Evolutionary conservation across 2,888 invertebrate genomes (phyloP).

Genomic region (Perizoma flavofasciatum): DNA sequence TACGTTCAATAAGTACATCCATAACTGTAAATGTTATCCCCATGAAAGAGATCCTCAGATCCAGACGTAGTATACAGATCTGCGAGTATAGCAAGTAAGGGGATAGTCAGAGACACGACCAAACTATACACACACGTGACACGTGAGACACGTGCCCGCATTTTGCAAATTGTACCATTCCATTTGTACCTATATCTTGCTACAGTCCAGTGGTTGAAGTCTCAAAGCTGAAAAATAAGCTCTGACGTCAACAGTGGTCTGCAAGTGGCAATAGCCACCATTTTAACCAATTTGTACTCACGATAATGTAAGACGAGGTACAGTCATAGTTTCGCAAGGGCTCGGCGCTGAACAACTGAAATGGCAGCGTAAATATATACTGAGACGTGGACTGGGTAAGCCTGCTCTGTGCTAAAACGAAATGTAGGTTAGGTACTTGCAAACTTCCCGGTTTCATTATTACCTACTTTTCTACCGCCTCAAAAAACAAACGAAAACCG

Average conservation of each 20-base stretch:
- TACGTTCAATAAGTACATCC: no score
- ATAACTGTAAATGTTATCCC: no score
- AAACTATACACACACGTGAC: no score
- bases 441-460: no score
- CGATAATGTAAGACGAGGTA: conserved; percentile 6
- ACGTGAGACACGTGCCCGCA: no score
- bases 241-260: conserved; percentile 11
- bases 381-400: background rate
- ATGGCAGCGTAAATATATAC: background rate
- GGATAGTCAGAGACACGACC: no score
- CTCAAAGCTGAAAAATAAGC: conserved; percentile 3
- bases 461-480: no score
- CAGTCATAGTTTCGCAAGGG: conserved; percentile 12
- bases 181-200: background rate
- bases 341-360: conserved; percentile 1
- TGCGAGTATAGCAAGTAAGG: no score
- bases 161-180: no score
- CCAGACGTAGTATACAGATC: background rate
- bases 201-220: conserved; percentile 4
- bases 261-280: conserved; percentile 9
- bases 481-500: no score
- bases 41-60: no score
- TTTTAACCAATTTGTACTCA: conserved; percentile 19
- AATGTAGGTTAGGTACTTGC: no score
- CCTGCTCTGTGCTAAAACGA: background rate